These are phyloP conservation scores for Mallateleia sp. DNA, from an alignment of 2,888 invertebrate genomes.

Conservation along the genomic window DNA sequence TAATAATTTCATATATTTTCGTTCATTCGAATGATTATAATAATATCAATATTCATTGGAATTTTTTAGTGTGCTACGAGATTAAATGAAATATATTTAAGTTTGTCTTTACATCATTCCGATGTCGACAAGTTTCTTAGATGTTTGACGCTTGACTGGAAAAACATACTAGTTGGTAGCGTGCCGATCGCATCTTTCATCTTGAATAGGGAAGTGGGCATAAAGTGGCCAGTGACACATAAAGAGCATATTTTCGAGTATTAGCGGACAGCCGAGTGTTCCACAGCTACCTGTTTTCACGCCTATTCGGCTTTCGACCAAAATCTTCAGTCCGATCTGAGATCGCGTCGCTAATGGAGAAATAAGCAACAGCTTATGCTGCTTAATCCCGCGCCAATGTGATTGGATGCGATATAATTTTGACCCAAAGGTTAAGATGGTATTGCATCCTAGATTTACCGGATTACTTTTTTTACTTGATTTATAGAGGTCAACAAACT, in stretches of 20 bases:
- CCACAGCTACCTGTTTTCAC: conserved; percentile 84
- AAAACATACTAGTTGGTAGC: conserved; percentile 67
- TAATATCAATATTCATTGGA: conserved; percentile 6
- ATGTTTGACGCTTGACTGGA: conserved; percentile 67
- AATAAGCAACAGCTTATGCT: conserved; percentile 88
- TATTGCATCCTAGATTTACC: conserved; percentile 31
- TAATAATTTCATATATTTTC: no score
- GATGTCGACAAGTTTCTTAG: conserved; percentile 56
- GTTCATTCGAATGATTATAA: not conserved
- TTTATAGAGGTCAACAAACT: conserved; percentile 11
- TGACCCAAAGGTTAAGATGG: conserved; percentile 54
- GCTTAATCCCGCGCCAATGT: conserved; percentile 83
- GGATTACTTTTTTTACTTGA: conserved; percentile 15
- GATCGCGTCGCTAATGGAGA: conserved; percentile 86
- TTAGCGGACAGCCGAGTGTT: conserved; percentile 81
- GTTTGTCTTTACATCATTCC: conserved; percentile 36
- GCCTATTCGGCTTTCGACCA: conserved; percentile 79
- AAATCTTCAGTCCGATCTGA: conserved; percentile 70
- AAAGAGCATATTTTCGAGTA: conserved; percentile 89
- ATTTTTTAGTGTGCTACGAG: not conserved
- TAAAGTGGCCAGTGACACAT: conserved; percentile 89
- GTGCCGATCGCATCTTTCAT: conserved; percentile 63
- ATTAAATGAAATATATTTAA: conserved; percentile 40
- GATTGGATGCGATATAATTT: conserved; percentile 83
- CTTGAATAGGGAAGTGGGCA: conserved; percentile 81